phyloP scores from a whole-genome alignment of 2,113 vertebrate genomes.

The Oncorhynchus gorbuscha region DNA sequence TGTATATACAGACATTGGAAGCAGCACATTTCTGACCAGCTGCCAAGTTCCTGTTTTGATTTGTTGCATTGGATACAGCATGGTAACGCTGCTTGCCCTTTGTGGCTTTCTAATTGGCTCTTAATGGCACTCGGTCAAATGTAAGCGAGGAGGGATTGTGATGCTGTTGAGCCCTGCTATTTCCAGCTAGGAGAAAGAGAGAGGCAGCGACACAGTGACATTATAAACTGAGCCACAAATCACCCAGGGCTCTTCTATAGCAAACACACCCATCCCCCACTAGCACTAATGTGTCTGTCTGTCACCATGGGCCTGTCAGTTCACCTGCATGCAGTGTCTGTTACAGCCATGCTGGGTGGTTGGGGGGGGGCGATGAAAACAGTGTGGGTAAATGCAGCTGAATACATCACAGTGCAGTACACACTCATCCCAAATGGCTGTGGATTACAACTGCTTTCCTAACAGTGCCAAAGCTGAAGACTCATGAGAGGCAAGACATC shows the following conservation, averaged over 20 bases:
- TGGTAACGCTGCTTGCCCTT: constrained; percentile 58
- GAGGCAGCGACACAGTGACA: background rate
- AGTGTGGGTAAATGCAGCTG: background rate
- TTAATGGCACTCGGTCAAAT: constrained; percentile 52
- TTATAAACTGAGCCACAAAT: background rate
- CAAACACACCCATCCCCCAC: background rate
- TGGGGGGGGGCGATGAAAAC: background rate
- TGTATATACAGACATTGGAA: background rate
- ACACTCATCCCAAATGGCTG: background rate
- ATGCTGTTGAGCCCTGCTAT: background rate
- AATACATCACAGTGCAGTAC: background rate
- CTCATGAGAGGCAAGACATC: background rate
- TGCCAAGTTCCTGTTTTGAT: constrained; percentile 66
- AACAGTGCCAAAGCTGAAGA: background rate
- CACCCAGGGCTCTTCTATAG: background rate
- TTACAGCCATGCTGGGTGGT: background rate
- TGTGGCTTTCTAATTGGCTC: constrained; percentile 71
- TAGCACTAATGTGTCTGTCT: background rate
- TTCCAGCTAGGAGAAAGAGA: background rate
- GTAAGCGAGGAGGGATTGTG: background rate
- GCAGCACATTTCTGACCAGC: constrained; percentile 41
- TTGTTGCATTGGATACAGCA: constrained; percentile 51
- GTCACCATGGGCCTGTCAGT: background rate
- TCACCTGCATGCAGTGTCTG: background rate
- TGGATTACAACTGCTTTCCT: background rate